A percentile compares a stretch with the other conserved stretches of the same genome.
Evolutionary conservation across 92 coral and sea anemone genomes (phyloP).

Genomic region (Parazoanthus darwini): DNA sequence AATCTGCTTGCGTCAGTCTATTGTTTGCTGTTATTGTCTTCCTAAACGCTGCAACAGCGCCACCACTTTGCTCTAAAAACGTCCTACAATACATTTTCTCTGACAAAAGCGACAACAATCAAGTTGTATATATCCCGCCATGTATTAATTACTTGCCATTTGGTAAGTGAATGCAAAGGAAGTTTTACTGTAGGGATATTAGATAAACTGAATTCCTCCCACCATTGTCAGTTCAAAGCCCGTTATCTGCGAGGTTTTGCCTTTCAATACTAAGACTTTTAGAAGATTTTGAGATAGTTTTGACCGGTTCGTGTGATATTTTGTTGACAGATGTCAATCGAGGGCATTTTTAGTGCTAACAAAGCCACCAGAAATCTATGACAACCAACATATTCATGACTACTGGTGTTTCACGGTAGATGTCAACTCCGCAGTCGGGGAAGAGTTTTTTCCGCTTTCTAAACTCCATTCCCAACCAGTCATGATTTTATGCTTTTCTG

Average conservation of each 20-base stretch:
- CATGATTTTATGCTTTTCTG: not conserved
- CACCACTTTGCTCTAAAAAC: slow-evolving; percentile 31
- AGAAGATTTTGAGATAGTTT: slow-evolving; percentile 28
- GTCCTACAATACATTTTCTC: slow-evolving; percentile 12
- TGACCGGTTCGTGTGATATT: slow-evolving; percentile 3
- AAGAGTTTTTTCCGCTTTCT: not conserved
- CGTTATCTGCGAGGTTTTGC: slow-evolving; percentile 12
- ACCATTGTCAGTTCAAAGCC: slow-evolving; percentile 47
- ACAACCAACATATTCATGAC: slow-evolving; percentile 10
- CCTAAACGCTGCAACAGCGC: slow-evolving; percentile 40
- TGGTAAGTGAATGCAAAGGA: slow-evolving; percentile 58
- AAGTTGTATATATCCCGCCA: slow-evolving; percentile 60
- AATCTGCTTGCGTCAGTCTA: slow-evolving; percentile 42
- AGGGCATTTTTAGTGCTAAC: slow-evolving; percentile 7
- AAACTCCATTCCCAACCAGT: not conserved
- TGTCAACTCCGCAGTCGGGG: slow-evolving; percentile 5
- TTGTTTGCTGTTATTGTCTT: slow-evolving; percentile 26
- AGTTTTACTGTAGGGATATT: slow-evolving; percentile 52
- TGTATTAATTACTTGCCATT: slow-evolving; percentile 66
- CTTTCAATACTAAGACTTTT: not conserved
- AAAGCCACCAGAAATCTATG: slow-evolving; percentile 31
- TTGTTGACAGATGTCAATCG: slow-evolving; percentile 11
- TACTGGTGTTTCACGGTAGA: slow-evolving; percentile 22
- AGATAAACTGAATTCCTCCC: slow-evolving; percentile 61
- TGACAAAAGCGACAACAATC: slow-evolving; percentile 59